Base-by-base conservation (phyloP, 2,113 vertebrate genomes). In the Alligator sinensis region DNA sequence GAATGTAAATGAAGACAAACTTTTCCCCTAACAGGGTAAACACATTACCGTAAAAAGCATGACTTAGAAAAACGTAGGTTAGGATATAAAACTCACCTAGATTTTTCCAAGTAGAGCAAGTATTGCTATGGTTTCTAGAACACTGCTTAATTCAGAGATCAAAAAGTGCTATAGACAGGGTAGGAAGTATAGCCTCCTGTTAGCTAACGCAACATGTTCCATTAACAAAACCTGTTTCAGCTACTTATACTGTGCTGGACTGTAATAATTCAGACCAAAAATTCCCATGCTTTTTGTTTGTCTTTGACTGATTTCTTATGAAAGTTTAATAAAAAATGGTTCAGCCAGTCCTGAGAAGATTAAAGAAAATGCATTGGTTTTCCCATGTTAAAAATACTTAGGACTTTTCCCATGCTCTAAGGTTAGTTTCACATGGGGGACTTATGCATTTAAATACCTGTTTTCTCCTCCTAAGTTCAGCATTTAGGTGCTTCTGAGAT, bases 251-350 rank as follows among this genome's bases (percentile, higher is more conserved):
- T 86, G 80, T 94, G 79, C 17, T 62, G 82, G 34, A 54, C 84
- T 89, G 92, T 88, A 80, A 84, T 3, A 9, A 88, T 66, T 79
- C 64, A 90, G 30, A 21, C 66, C 76, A 30, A 88, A 94, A 83
- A 90, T 88, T 77, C 88, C 16, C 13, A 57, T 72, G 74, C 21
- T 72, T 18, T 13, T 80, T 82, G 15, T 28, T 95, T 75, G 24
- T 87, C 94, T 96, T 80, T 72, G 81, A 57, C 55, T 82, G 66
- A 92, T 82, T 11, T 58, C 63, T 85, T 84, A 66, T 86, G 84
- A 88, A 38, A 8, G 6, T 82, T 93, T 93, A 11, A 57, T 77
- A 82, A 92, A 47, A 94, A 92, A 60, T 75, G 10, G 82, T 91
- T 86, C 28, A 84, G 57, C 59, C 66, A 62, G 91, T 91, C 89